Evolutionary conservation across 1,140 invertebrate species (phyloP).

Genomic region (Holotrichia oblita): DNA sequence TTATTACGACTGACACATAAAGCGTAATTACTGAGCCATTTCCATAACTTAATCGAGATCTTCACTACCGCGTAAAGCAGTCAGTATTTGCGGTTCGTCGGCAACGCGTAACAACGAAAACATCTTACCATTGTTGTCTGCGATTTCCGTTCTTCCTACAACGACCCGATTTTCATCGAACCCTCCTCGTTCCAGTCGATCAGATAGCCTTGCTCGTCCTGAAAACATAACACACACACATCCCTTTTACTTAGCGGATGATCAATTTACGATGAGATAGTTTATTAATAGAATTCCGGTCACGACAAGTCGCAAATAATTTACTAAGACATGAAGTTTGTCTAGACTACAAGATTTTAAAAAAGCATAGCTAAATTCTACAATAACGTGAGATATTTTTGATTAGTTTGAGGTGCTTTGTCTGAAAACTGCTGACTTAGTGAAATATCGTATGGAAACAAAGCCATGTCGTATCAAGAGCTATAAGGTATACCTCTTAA

Average conservation of each 20-base stretch:
- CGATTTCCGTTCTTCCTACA: constrained; percentile 9
- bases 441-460: too few relatives aligned
- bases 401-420: too few relatives aligned
- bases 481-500: too few relatives aligned
- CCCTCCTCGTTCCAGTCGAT: constrained; percentile 27
- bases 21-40: constrained; percentile 1
- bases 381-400: too few relatives aligned
- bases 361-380: too few relatives aligned
- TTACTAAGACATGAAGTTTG: constrained; percentile 13
- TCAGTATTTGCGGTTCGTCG: not conserved
- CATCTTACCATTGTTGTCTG: constrained; percentile 29
- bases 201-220: constrained; percentile 9
- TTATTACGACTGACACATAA: constrained; percentile 34
- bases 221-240: constrained; percentile 25
- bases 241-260: constrained; percentile 26
- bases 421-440: too few relatives aligned
- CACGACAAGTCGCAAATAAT: not conserved
- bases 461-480: too few relatives aligned
- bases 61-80: not conserved
- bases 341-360: not conserved
- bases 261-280: constrained; percentile 15
- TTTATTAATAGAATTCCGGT: constrained; percentile 18
- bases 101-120: constrained; percentile 12
- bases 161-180: constrained; percentile 37
- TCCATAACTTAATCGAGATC: constrained; percentile 20